Evolutionary conservation across 2,888 invertebrate genomes (phyloP).

Genomic region (Brachyptera putata): DNA sequence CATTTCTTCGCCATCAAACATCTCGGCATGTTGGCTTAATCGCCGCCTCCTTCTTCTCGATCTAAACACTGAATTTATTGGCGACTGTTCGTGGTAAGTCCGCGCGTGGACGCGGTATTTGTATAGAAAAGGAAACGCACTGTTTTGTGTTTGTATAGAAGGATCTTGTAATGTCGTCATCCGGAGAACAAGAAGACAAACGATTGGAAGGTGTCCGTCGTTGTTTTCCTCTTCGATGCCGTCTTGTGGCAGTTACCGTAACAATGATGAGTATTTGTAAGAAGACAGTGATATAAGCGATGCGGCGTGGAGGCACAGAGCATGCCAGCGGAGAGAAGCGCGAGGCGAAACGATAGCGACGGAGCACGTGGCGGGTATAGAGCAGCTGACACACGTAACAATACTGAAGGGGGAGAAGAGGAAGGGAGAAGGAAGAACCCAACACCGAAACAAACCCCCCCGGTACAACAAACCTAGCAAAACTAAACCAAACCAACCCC

Average conservation of each 20-base stretch:
- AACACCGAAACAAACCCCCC: slow-evolving; percentile 30
- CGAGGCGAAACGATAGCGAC: background rate
- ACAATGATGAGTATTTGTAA: background rate
- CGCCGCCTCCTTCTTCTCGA: background rate
- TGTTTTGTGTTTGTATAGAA: slow-evolving; percentile 4
- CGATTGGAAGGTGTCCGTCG: background rate
- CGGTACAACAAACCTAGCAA: slow-evolving; percentile 32
- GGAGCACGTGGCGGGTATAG: slow-evolving; percentile 14
- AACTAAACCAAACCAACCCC: slow-evolving; percentile 34
- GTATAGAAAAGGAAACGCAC: slow-evolving; percentile 9
- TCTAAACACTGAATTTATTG: background rate
- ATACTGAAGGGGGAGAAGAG: slow-evolving; percentile 8
- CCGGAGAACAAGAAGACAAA: slow-evolving; percentile 16
- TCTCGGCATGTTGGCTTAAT: slow-evolving; percentile 73
- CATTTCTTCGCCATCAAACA: slow-evolving; percentile 95
- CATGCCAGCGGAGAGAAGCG: slow-evolving; percentile 26
- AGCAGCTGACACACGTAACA: slow-evolving; percentile 4
- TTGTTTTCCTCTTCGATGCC: background rate
- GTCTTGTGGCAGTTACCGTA: background rate
- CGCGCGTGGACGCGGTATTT: background rate
- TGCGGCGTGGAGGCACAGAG: slow-evolving; percentile 21
- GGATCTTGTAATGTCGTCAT: slow-evolving; percentile 28
- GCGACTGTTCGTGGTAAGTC: background rate
- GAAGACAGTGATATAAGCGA: slow-evolving; percentile 21
- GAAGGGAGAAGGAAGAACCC: slow-evolving; percentile 24